Conservation (phyloP, 1,140 invertebrate genomes). For the Eriosoma lanigerum region DNA sequence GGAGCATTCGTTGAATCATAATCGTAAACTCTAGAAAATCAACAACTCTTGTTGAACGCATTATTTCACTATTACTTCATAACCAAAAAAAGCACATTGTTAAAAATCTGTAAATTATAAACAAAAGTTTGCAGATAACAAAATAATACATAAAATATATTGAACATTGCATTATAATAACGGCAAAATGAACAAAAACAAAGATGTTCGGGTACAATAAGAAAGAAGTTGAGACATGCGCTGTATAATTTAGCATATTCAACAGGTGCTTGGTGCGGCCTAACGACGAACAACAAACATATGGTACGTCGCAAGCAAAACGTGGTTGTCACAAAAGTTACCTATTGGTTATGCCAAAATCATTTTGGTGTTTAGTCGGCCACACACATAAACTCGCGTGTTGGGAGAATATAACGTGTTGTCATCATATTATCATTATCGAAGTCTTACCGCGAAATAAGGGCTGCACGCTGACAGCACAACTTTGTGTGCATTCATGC, state of each 20-base stretch:
- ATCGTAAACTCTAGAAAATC: too few species aligned
- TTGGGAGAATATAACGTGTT: background rate
- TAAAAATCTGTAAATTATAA: background rate
- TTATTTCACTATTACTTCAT: background rate
- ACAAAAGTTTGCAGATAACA: background rate
- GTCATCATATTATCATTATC: too few species aligned
- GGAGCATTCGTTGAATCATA: too few species aligned
- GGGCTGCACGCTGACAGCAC: constrained; percentile 54
- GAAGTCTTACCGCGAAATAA: constrained; percentile 54
- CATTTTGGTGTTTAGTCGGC: too few species aligned
- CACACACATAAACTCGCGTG: background rate
- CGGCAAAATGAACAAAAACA: background rate
- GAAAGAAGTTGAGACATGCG: background rate
- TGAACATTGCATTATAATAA: background rate
- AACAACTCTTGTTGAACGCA: too few species aligned
- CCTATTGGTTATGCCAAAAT: too few species aligned
- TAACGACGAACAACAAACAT: background rate
- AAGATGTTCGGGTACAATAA: background rate
- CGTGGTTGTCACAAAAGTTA: background rate
- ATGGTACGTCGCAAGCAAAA: background rate
- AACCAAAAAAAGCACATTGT: constrained; percentile 1
- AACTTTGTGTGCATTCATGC: constrained; percentile 54
- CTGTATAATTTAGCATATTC: background rate
- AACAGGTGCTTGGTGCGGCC: constrained; percentile 6
- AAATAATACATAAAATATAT: too few species aligned